Conservation (phyloP, 2,113 vertebrate species). For the Chloebia gouldiae region DNA sequence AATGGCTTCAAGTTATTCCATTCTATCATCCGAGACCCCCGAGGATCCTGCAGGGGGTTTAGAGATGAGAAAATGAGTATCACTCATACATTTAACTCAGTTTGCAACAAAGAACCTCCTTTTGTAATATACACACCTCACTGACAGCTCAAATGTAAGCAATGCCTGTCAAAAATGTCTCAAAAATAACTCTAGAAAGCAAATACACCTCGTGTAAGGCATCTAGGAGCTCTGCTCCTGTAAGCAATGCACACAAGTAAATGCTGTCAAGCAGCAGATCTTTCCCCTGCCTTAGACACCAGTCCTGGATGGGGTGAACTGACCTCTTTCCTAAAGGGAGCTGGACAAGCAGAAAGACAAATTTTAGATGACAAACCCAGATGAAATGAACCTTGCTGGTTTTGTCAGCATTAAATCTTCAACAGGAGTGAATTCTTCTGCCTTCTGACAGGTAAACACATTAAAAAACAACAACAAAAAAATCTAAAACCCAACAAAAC, state of each 20-base stretch:
- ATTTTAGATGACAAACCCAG: not conserved
- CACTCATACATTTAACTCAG: not conserved
- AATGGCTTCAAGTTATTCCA: slow-evolving; percentile 81
- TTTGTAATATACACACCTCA: not conserved
- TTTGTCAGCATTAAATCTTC: not conserved
- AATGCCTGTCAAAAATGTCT: not conserved
- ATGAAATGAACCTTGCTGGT: not conserved
- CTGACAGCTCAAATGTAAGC: not conserved
- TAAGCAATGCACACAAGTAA: not conserved
- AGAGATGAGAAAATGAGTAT: not conserved
- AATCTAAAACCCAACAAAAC: not conserved
- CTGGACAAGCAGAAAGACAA: not conserved
- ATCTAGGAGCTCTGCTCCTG: not conserved
- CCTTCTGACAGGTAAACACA: not conserved
- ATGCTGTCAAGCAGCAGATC: not conserved
- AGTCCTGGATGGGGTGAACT: not conserved
- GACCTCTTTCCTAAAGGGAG: not conserved
- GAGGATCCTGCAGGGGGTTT: slow-evolving; percentile 79
- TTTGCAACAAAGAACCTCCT: not conserved
- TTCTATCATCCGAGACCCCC: slow-evolving; percentile 89
- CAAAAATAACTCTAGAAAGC: too few relatives aligned
- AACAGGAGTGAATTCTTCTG: not conserved
- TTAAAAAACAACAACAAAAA: not conserved
- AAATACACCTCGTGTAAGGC: too few relatives aligned
- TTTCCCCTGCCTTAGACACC: not conserved